phyloP scores from a whole-genome alignment of 2,113 vertebrate genomes.

The Solea solea region DNA sequence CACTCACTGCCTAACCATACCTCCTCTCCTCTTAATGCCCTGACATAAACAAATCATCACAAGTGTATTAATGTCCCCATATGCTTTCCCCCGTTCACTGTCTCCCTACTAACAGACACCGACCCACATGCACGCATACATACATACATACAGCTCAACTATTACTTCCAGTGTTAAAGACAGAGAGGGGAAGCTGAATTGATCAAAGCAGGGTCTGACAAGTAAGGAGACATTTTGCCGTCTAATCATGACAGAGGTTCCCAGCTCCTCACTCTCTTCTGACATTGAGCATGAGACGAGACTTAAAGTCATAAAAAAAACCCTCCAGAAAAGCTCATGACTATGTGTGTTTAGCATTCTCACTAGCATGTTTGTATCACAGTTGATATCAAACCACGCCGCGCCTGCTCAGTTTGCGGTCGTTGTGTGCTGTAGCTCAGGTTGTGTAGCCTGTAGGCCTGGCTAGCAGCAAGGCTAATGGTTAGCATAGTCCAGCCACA shows the following conservation, averaged over 20 bases:
- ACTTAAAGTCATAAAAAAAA: slow-evolving; percentile 19
- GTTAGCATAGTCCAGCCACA: slow-evolving; percentile 58
- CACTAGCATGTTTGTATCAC: slow-evolving; percentile 51
- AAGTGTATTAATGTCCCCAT: slow-evolving; percentile 46
- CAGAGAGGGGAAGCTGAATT: slow-evolving; percentile 31
- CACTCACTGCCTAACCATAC: slow-evolving; percentile 28
- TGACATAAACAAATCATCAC: slow-evolving; percentile 54
- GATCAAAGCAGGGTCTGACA: slow-evolving; percentile 66
- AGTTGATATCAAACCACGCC: slow-evolving; percentile 6
- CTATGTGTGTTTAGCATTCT: slow-evolving; percentile 38
- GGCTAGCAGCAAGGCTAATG: slow-evolving; percentile 28
- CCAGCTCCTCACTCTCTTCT: slow-evolving; percentile 45
- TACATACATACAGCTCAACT: slow-evolving; percentile 26
- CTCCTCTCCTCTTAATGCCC: slow-evolving; percentile 42
- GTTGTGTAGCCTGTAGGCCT: slow-evolving; percentile 26
- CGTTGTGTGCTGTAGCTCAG: slow-evolving; percentile 2
- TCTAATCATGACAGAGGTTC: slow-evolving; percentile 68
- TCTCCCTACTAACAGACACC: slow-evolving; percentile 18
- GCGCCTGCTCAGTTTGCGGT: slow-evolving; percentile 9
- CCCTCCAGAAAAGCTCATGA: slow-evolving; percentile 35
- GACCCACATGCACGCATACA: slow-evolving; percentile 10
- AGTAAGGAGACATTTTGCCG: slow-evolving; percentile 67
- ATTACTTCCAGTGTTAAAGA: slow-evolving; percentile 44
- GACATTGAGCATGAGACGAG: slow-evolving; percentile 33
- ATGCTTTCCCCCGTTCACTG: slow-evolving; percentile 37